Conservation (phyloP, 2,888 invertebrate species). For the Drosophila multiciliata region DNA sequence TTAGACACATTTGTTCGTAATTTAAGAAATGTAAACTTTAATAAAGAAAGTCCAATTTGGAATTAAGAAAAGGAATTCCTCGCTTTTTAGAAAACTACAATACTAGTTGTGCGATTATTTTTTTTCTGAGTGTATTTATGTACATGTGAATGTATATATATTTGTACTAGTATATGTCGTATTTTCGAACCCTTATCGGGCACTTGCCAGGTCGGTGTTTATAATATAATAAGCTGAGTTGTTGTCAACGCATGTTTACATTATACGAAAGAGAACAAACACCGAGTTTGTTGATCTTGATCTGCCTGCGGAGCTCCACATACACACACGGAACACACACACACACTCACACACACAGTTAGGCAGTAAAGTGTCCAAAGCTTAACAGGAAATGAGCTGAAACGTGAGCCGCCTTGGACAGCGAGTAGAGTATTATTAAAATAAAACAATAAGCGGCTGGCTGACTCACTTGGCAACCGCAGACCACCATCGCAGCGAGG, state of each 20-base stretch:
- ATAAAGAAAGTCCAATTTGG: too few species aligned
- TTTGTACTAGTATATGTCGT: conserved; percentile 9
- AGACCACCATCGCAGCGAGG: conserved; percentile 24
- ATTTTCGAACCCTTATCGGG: conserved; percentile 60
- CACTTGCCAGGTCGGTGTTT: conserved; percentile 47
- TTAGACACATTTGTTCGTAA: not conserved
- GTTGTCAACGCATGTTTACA: conserved; percentile 66
- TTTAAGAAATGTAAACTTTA: not conserved
- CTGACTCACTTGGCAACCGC: conserved; percentile 41
- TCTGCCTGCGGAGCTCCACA: conserved; percentile 10
- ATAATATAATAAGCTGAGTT: conserved; percentile 32
- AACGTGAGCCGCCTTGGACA: conserved; percentile 55
- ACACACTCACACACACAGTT: not conserved
- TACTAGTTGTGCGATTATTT: not conserved
- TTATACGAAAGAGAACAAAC: conserved; percentile 40
- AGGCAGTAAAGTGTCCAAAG: conserved; percentile 18
- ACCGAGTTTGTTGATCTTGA: conserved; percentile 67
- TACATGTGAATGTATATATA: not conserved
- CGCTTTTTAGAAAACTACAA: not conserved
- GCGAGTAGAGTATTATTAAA: conserved; percentile 3
- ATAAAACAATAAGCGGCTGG: conserved; percentile 20
- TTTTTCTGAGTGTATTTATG: not conserved
- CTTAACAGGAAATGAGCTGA: conserved; percentile 50
- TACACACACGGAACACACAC: not conserved
- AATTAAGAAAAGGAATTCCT: not conserved